Evolutionary conservation across 1,140 invertebrate species (phyloP).

Genomic region (Eubasilissa regina): DNA sequence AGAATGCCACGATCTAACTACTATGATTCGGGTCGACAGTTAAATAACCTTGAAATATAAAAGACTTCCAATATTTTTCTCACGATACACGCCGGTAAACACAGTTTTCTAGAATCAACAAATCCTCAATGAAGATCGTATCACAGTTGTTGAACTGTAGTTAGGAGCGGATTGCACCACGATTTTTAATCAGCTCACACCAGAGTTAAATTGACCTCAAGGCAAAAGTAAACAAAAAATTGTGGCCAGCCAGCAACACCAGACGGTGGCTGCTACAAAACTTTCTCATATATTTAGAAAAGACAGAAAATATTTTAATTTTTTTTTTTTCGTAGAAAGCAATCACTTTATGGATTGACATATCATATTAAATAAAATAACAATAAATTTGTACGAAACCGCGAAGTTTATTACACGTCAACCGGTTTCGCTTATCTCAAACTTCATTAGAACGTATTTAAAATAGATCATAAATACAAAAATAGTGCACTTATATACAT

Average conservation of each 20-base stretch:
- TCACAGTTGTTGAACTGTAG: slow-evolving; percentile 7
- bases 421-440: no score
- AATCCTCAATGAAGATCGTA: slow-evolving; percentile 5
- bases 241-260: not conserved
- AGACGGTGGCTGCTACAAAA: not conserved
- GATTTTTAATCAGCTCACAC: slow-evolving; percentile 42
- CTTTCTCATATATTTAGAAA: not conserved
- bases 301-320: not conserved
- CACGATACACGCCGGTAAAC: not conserved
- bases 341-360: no score
- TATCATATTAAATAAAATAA: no score
- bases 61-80: slow-evolving; percentile 1
- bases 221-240: slow-evolving; percentile 39
- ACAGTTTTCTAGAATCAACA: not conserved
- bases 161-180: slow-evolving; percentile 4
- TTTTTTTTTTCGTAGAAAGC: not conserved
- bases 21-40: no score
- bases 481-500: no score
- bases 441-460: no score
- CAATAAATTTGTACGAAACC: no score
- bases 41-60: no score
- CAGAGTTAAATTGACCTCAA: slow-evolving; percentile 18
- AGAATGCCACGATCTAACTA: no score
- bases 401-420: no score
- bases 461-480: no score